These are phyloP conservation scores for Petrocephalus schoutedeni DNA, from an alignment of 2,797 vertebrate genomes.

Conservation along the genomic window DNA sequence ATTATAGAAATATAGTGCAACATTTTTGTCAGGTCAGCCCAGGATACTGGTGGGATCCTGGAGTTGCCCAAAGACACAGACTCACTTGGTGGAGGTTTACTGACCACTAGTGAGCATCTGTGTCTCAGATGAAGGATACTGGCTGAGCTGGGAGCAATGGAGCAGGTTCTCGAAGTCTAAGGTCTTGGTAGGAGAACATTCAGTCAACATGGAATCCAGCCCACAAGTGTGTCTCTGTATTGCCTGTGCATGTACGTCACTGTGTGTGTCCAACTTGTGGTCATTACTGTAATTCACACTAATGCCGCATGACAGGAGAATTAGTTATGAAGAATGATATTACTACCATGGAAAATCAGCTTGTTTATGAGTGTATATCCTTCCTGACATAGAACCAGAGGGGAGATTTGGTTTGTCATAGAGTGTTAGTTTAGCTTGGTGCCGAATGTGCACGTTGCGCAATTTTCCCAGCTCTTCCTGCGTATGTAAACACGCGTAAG, in stretches of 20 bases:
- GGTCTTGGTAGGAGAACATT: neutral
- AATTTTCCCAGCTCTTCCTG: neutral
- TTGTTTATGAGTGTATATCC: neutral
- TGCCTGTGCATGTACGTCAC: neutral
- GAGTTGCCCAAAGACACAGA: neutral
- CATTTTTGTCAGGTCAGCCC: neutral
- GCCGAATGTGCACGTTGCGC: neutral
- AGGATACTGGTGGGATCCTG: neutral
- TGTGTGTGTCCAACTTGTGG: neutral
- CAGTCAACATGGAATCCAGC: neutral
- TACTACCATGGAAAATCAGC: neutral
- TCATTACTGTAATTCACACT: neutral
- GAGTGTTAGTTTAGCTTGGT: neutral
- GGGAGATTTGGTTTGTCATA: neutral
- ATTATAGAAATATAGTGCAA: neutral
- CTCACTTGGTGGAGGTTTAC: neutral
- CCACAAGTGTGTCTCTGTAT: neutral
- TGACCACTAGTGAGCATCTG: neutral
- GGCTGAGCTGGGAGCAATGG: neutral
- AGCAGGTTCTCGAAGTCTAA: neutral
- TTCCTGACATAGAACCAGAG: neutral
- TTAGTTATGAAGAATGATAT: neutral
- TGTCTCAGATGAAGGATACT: neutral
- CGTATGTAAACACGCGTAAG: neutral
- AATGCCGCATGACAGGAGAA: neutral